phyloP scores from a whole-genome alignment of 2,888 invertebrate species.

The Aricia artaxerxes region DNA sequence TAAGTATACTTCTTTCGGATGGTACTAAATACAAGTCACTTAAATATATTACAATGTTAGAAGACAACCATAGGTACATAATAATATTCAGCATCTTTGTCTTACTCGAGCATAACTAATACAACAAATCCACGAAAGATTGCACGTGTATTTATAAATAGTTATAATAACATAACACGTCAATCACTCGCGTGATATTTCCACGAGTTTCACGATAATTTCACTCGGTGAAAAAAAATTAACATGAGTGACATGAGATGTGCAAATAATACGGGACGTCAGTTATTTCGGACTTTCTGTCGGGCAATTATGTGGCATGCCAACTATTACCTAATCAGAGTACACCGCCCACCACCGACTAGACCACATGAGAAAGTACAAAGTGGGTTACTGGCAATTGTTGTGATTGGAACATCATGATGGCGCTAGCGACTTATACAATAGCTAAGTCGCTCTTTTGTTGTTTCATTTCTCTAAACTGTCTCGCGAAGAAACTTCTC shows the following conservation, averaged over 20 bases:
- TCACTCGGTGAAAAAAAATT: constrained; percentile 6
- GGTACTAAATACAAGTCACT: too few relatives aligned
- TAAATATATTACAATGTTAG: too few relatives aligned
- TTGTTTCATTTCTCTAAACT: neutral
- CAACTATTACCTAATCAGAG: constrained; percentile 41
- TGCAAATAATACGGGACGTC: constrained; percentile 36
- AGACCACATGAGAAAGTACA: constrained; percentile 16
- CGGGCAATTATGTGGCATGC: constrained; percentile 36
- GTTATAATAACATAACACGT: neutral
- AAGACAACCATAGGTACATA: too few relatives aligned
- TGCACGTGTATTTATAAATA: constrained; percentile 10
- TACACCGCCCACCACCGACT: constrained; percentile 31
- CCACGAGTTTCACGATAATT: constrained; percentile 25
- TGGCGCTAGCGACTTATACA: constrained; percentile 15
- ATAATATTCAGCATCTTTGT: neutral
- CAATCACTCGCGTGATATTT: constrained; percentile 14
- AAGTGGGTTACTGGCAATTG: constrained; percentile 12
- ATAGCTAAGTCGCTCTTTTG: neutral
- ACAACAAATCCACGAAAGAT: neutral
- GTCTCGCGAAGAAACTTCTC: too few relatives aligned
- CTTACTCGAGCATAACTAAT: neutral
- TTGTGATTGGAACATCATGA: constrained; percentile 9
- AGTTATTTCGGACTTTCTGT: constrained; percentile 37
- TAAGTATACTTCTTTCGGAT: too few relatives aligned
- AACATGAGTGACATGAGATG: constrained; percentile 28